Evolutionary conservation across 2,797 vertebrate species (phyloP).

Genomic region (Megaceryle alcyon): DNA sequence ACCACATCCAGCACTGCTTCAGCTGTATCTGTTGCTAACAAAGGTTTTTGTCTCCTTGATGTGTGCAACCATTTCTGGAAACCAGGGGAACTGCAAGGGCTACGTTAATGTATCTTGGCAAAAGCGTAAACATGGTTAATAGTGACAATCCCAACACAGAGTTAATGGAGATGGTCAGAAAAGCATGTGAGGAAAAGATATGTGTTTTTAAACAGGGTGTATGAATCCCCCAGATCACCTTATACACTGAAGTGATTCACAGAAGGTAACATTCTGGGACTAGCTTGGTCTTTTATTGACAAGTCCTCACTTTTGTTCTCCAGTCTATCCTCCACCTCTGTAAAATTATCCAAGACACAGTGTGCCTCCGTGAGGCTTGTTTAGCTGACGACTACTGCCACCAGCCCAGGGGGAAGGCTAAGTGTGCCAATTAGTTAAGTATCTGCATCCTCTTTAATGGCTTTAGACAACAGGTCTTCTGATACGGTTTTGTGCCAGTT

Average conservation of each 20-base stretch:
- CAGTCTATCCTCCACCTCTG: background rate
- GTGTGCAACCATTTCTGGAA: background rate
- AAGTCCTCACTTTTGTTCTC: background rate
- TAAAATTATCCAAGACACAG: constrained; percentile 5
- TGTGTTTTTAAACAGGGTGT: fast-evolving
- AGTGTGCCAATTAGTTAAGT: background rate
- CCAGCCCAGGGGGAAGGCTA: background rate
- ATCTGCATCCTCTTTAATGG: constrained; percentile 3
- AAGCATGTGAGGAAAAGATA: background rate
- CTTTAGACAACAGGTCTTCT: constrained; percentile 27
- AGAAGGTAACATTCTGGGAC: background rate
- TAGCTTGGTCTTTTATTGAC: background rate
- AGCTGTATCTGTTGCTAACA: background rate
- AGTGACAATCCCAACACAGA: background rate
- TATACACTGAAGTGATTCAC: background rate
- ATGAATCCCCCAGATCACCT: background rate
- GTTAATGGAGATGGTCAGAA: background rate
- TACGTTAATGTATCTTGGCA: background rate
- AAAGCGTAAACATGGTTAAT: fast-evolving
- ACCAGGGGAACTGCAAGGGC: background rate
- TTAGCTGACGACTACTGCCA: constrained; percentile 23
- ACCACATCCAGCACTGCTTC: fast-evolving
- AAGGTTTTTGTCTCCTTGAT: background rate
- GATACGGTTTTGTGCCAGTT: background rate
- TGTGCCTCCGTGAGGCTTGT: background rate